Evolutionary conservation across 2,797 vertebrate genomes (phyloP).

Genomic region (Oreochromis mossambicus): DNA sequence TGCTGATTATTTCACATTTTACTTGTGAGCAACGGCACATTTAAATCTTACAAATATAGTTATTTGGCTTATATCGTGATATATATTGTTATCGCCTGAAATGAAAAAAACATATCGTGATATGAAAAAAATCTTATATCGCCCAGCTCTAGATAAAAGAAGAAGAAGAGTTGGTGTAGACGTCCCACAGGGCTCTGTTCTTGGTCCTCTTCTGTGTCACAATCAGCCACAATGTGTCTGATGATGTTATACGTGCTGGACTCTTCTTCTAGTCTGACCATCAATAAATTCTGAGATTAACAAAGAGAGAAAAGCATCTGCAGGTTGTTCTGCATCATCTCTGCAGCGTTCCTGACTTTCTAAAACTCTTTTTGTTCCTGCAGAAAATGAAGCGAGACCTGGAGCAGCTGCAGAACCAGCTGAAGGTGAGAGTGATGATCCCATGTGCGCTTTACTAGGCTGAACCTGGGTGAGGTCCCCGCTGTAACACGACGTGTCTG

Average conservation of each 20-base stretch:
- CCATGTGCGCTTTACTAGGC: too few species aligned
- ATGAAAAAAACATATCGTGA: too few species aligned
- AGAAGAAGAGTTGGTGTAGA: not conserved
- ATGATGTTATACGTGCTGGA: not conserved
- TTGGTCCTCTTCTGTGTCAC: not conserved
- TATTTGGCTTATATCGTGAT: too few species aligned
- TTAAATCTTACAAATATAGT: too few species aligned
- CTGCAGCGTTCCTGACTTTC: not conserved
- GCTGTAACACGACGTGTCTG: not conserved
- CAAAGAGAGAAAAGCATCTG: not conserved
- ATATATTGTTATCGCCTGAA: too few species aligned
- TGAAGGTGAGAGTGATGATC: conserved; percentile 70
- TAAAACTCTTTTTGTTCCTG: not conserved
- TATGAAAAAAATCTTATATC: too few species aligned
- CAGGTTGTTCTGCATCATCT: not conserved
- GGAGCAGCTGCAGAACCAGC: conserved; percentile 85
- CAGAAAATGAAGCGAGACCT: conserved; percentile 96
- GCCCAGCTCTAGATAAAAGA: not conserved
- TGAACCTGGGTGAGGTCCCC: accelerated
- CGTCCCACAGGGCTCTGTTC: not conserved
- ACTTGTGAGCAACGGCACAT: too few species aligned
- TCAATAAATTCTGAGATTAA: not conserved
- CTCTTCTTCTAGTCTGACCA: not conserved
- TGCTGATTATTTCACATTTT: too few species aligned
- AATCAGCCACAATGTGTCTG: not conserved